phyloP scores from a whole-genome alignment of 2,888 invertebrate species.

The Pasiphila rectangulata region DNA sequence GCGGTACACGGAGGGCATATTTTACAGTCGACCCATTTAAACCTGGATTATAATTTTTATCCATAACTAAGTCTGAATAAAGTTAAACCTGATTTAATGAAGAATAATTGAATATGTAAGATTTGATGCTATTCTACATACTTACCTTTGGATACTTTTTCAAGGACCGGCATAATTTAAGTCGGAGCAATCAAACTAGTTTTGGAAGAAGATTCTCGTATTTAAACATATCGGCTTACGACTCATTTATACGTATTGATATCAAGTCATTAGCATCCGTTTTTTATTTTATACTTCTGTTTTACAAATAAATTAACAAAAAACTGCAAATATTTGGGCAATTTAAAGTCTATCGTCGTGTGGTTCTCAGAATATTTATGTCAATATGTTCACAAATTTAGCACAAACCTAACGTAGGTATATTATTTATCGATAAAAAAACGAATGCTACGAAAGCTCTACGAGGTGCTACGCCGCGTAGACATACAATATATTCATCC shows the following conservation, averaged over 20 bases:
- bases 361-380: not conserved
- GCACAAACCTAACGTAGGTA: no score
- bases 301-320: not conserved
- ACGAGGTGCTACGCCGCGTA: constrained; percentile 22
- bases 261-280: constrained; percentile 2
- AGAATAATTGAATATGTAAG: no score
- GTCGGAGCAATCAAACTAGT: constrained; percentile 18
- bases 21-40: no score
- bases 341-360: not conserved
- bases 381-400: no score
- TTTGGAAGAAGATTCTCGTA: constrained; percentile 13
- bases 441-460: constrained; percentile 24
- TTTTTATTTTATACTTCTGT: constrained; percentile 1
- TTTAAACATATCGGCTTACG: constrained; percentile 2
- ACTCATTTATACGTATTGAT: constrained; percentile 8
- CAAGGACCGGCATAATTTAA: constrained; percentile 13
- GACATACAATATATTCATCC: no score
- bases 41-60: no score
- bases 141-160: not conserved
- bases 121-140: not conserved
- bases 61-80: no score
- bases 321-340: constrained; percentile 3
- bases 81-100: no score
- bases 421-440: no score
- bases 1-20: no score